Percentiles rank a stretch among this genome's conserved stretches.
These are phyloP conservation scores for Drosophila percnosoma DNA, from an alignment of 2,888 invertebrate species.

Conservation along the genomic window DNA sequence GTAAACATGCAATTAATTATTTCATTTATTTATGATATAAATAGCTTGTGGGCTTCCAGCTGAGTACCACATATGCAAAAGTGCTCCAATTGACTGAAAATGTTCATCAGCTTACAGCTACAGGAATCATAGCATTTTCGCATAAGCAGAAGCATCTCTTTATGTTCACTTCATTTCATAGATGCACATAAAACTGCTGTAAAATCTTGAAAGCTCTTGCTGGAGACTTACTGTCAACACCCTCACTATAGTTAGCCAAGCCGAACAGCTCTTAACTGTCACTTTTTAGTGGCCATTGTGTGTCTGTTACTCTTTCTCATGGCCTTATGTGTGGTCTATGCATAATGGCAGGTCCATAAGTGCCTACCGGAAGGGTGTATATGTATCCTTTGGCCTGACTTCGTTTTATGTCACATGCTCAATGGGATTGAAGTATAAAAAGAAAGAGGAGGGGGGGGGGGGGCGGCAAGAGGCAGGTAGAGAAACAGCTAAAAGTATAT, in stretches of 20 bases:
- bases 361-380: slow-evolving; percentile 44
- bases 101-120: slow-evolving; percentile 1
- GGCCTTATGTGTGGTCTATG: slow-evolving; percentile 58
- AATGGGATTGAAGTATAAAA: slow-evolving; percentile 24
- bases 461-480: slow-evolving; percentile 49
- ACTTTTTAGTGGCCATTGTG: slow-evolving; percentile 68
- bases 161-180: neutral
- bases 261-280: slow-evolving; percentile 62
- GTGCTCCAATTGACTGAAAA: neutral
- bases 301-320: slow-evolving; percentile 68
- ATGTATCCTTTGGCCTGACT: slow-evolving; percentile 18
- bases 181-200: slow-evolving; percentile 27
- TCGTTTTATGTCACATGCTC: slow-evolving; percentile 62
- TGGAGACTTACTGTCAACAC: slow-evolving; percentile 16
- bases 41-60: neutral
- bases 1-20: neutral
- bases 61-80: neutral
- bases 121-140: neutral
- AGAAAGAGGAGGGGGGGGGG: neutral
- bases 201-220: slow-evolving; percentile 28
- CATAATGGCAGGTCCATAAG: slow-evolving; percentile 54
- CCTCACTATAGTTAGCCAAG: slow-evolving; percentile 26
- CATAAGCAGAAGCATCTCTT: slow-evolving; percentile 4
- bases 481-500: slow-evolving; percentile 6
- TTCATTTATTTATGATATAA: neutral